These are phyloP conservation scores for Parnassius glacialis DNA, from an alignment of 2,888 invertebrate genomes.

Conservation along the genomic window DNA sequence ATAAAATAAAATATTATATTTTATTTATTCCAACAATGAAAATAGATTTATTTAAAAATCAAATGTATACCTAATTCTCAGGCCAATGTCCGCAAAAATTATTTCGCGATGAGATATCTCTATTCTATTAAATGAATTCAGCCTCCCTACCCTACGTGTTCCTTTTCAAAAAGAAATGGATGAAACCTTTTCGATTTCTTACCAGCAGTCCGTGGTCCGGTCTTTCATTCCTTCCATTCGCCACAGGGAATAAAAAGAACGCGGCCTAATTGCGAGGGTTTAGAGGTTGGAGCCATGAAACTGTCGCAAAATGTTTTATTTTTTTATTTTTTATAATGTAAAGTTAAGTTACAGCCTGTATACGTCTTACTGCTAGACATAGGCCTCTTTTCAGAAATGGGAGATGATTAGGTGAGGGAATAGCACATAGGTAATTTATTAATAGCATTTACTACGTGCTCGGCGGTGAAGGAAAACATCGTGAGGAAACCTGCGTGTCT, in stretches of 20 bases:
- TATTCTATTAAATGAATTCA: constrained; percentile 15
- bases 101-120: constrained; percentile 6
- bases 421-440: too few relatives aligned
- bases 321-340: not conserved
- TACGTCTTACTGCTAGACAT: too few relatives aligned
- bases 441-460: too few relatives aligned
- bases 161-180: constrained; percentile 38
- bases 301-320: constrained; percentile 27
- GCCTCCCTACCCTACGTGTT: constrained; percentile 11
- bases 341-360: too few relatives aligned
- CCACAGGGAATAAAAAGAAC: constrained; percentile 48
- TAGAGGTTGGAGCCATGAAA: not conserved
- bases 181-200: constrained; percentile 54
- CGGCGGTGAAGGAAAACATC: too few relatives aligned
- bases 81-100: not conserved
- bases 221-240: constrained; percentile 45
- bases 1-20: too few relatives aligned
- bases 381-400: too few relatives aligned
- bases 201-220: constrained; percentile 33
- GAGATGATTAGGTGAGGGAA: too few relatives aligned
- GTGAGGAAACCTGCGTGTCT: too few relatives aligned
- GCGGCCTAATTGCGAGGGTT: constrained; percentile 58
- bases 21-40: too few relatives aligned
- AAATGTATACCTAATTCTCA: not conserved
- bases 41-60: too few relatives aligned